Conservation (phyloP, 2,113 vertebrate genomes). For the Chlorodrepanis virens region DNA sequence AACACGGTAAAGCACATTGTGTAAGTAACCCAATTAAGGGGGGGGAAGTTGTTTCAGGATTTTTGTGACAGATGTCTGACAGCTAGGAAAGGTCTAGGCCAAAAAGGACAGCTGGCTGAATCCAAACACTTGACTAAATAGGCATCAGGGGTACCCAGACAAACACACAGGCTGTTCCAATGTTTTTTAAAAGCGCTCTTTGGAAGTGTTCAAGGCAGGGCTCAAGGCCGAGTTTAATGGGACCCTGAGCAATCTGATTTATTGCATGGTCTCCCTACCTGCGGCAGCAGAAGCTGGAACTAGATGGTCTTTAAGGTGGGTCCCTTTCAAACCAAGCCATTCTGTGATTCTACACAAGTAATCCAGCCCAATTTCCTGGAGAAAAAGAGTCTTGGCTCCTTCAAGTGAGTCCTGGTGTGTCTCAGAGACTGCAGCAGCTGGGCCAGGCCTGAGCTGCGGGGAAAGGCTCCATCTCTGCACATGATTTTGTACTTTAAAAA, state of each 20-base stretch:
- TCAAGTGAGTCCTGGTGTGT: rapidly evolving
- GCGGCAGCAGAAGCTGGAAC: not conserved
- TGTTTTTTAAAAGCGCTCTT: not conserved
- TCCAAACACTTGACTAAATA: not conserved
- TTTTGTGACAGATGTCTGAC: not conserved
- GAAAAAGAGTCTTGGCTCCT: not conserved
- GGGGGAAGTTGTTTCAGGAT: not conserved
- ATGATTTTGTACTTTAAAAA: not conserved
- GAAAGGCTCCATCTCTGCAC: not conserved
- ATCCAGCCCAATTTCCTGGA: not conserved
- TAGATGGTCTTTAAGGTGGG: not conserved
- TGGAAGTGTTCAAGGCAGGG: not conserved
- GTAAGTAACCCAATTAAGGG: not conserved
- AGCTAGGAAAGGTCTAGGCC: not conserved
- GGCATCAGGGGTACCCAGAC: not conserved
- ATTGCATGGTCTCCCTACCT: not conserved
- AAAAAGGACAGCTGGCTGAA: not conserved
- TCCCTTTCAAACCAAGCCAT: not conserved
- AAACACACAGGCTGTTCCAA: not conserved
- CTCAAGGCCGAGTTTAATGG: not conserved
- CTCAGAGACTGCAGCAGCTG: rapidly evolving
- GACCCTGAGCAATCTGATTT: not conserved
- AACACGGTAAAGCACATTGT: not conserved
- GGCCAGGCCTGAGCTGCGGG: rapidly evolving
- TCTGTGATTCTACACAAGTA: not conserved